Conservation (phyloP, 2,797 vertebrate genomes). For the Pachyuromys duprasi region DNA sequence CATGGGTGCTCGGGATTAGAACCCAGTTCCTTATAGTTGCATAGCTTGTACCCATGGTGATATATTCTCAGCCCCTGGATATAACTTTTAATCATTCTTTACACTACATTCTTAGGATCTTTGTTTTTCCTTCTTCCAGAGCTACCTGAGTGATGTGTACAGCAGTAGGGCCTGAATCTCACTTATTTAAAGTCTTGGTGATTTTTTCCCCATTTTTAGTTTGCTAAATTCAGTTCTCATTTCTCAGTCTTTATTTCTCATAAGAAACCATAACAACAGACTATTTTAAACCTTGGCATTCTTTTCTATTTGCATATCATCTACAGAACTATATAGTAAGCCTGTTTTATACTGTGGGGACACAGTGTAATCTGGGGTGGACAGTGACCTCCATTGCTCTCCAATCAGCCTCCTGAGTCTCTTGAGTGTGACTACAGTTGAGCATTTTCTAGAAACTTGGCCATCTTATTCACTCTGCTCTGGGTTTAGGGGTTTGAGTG, state of each 20-base stretch:
- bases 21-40: neutral
- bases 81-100: neutral
- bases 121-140: slow-evolving; percentile 26
- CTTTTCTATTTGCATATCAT: slow-evolving; percentile 33
- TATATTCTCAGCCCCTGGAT: neutral
- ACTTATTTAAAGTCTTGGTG: slow-evolving; percentile 43
- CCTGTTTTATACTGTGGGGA: slow-evolving; percentile 7
- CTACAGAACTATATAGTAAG: slow-evolving; percentile 18
- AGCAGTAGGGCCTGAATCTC: neutral
- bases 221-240: slow-evolving; percentile 68
- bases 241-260: slow-evolving; percentile 68
- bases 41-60: neutral
- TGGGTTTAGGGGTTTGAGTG: slow-evolving; percentile 10
- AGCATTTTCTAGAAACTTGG: neutral
- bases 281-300: slow-evolving; percentile 63
- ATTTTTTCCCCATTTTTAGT: slow-evolving; percentile 71
- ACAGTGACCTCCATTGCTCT: neutral
- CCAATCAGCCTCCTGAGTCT: neutral
- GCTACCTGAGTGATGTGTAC: neutral
- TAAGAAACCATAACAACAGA: slow-evolving; percentile 73
- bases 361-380: slow-evolving; percentile 51
- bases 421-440: neutral
- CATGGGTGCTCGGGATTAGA: neutral
- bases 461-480: neutral
- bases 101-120: neutral